Evolutionary conservation across 2,888 invertebrate genomes (phyloP).

Genomic region (Apeira syringaria): DNA sequence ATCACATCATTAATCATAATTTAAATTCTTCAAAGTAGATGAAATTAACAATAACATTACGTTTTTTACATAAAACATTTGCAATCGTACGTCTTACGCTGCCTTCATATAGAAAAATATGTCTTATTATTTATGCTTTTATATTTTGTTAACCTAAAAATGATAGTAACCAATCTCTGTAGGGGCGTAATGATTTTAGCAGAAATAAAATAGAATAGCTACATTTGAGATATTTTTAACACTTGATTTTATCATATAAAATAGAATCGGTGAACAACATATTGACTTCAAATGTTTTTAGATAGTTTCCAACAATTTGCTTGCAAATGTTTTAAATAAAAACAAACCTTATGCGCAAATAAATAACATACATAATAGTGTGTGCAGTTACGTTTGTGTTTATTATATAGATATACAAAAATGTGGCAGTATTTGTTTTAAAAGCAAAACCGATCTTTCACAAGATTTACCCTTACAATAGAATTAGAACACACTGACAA

Average conservation of each 20-base stretch:
- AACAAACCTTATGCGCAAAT: constrained; percentile 5
- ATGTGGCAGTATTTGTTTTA: constrained; percentile 27
- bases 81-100: no score
- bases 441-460: constrained; percentile 26
- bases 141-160: no score
- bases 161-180: no score
- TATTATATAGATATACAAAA: constrained; percentile 8
- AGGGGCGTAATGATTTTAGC: no score
- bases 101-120: no score
- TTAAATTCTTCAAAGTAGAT: constrained; percentile 19
- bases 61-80: neutral
- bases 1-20: no score
- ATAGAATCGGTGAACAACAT: no score
- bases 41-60: constrained; percentile 5
- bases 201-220: neutral
- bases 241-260: no score
- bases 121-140: no score
- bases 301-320: no score
- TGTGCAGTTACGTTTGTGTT: constrained; percentile 27
- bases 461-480: constrained; percentile 18
- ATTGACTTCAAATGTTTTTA: no score
- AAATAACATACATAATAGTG: constrained; percentile 12
- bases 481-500: constrained; percentile 10
- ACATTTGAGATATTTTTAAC: no score
- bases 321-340: constrained; percentile 12